Base-by-base conservation (phyloP, 64 coral and sea anemone genomes). In the Hydrozoanthus tunicans region DNA sequence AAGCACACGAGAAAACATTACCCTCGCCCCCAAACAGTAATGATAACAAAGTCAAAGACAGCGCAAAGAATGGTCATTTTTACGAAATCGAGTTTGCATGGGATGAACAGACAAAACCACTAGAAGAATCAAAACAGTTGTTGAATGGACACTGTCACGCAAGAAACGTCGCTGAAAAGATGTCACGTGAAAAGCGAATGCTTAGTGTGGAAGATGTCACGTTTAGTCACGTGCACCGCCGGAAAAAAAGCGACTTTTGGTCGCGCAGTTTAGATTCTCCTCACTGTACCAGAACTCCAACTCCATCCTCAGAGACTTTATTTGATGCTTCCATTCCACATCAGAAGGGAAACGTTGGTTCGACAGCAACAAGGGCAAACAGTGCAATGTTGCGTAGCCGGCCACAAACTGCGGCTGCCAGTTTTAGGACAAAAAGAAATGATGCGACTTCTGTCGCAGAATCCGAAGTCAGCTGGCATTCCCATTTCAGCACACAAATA, bases 401-500 rank as follows among this genome's bases (percentile, higher is more conserved):
- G 60, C 68, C 56, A 4, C 84, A 17, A 75, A 74, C 84, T 14
- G 55, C 84, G 65, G 11, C 15, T n/a, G 7, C 64, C 10, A 85
- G 2, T 9, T 70, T 69, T n/a, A 85, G 17, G 17, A 55, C 23
- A 14, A 56, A 54, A 7, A 72, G 53, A 86, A 71, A 11, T 15
- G 54, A 51, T 73, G 56, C 84, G 56, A n/a, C 9, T 58, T 88
- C 69, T 7, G 55, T 13, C 13, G 24, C 9, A 7, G 56, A 11
- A 0, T 61, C 84, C 11, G 84, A 88, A 14, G 20, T 73, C 9
- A 88, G 84, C 25, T 88, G 84, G 84, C 56, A 74, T 25, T 59
- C 84, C 4, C 84, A 88, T 27, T 88, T 88, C 54, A 74, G 84
- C 68, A 60, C 68, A 74, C 69, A 88, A 58, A 73, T 20, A 27